These are phyloP conservation scores for roundworm (Caenorhabditis elegans) DNA, from an alignment of 1,140 invertebrate species.

Conservation along the genomic window DNA sequence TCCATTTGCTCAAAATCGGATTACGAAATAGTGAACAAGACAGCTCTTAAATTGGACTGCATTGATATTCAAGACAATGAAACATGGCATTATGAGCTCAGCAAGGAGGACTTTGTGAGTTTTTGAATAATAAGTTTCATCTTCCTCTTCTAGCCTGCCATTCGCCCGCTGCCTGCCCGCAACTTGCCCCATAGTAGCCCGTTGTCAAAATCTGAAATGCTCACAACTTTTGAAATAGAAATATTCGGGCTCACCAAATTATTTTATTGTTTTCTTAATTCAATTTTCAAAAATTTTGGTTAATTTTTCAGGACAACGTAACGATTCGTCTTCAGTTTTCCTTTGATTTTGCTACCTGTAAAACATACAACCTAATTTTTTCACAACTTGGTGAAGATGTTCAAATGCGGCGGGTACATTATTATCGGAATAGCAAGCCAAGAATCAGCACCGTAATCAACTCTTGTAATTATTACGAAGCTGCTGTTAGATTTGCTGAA, in stretches of 20 bases:
- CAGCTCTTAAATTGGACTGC: background rate
- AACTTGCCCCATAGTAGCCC: too few relatives aligned
- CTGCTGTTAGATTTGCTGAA: background rate
- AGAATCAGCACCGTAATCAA: background rate
- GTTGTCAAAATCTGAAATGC: too few relatives aligned
- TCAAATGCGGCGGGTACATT: background rate
- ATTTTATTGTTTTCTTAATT: too few relatives aligned
- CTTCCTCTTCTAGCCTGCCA: too few relatives aligned
- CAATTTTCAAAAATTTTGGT: background rate
- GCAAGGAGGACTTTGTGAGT: background rate
- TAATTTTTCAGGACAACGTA: background rate
- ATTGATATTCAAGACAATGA: background rate
- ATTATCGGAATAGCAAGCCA: background rate
- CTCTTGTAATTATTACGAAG: background rate
- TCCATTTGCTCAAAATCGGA: background rate
- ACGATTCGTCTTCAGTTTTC: background rate
- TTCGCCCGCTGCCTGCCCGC: too few relatives aligned
- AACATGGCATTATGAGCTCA: background rate
- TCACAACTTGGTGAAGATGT: background rate
- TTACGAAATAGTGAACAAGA: background rate
- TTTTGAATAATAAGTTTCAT: background rate
- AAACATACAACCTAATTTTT: background rate
- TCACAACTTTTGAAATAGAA: too few relatives aligned
- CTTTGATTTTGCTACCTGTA: background rate
- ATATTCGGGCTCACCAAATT: too few relatives aligned